A percentile compares a stretch with the other conserved stretches of the same genome.
phyloP scores from a whole-genome alignment of 2,113 vertebrate genomes.

The Sula dactylatra region DNA sequence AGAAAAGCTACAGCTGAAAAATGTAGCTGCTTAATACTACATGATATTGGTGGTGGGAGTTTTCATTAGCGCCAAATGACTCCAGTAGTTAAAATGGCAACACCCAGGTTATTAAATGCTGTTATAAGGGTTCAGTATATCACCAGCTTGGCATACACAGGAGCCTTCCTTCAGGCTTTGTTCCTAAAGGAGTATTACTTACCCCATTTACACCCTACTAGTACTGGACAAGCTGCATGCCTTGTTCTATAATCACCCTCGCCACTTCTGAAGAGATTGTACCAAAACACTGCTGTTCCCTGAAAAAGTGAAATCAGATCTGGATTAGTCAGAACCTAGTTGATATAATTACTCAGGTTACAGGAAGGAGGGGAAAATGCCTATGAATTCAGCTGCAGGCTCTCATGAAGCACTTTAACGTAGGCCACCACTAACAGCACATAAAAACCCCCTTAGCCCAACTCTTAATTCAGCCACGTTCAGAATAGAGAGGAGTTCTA shows the following conservation, averaged over 20 bases:
- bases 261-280: slow-evolving; percentile 92
- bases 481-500: background rate
- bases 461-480: background rate
- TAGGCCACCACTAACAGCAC: background rate
- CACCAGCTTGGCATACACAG: background rate
- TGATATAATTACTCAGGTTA: background rate
- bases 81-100: background rate
- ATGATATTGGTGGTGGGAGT: background rate
- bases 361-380: background rate
- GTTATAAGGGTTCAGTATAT: background rate
- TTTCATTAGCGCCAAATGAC: background rate
- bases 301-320: slow-evolving; percentile 58
- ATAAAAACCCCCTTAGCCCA: rapidly evolving
- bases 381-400: background rate
- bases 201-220: slow-evolving; percentile 99
- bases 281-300: slow-evolving; percentile 98
- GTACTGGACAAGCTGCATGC: slow-evolving; percentile 94
- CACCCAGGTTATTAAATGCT: background rate
- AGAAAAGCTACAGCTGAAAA: background rate
- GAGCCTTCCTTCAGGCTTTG: background rate
- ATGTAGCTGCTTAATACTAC: background rate
- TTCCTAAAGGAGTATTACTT: slow-evolving; percentile 55
- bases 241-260: slow-evolving; percentile 95
- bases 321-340: background rate
- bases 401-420: background rate